phyloP scores from a whole-genome alignment of 2,888 invertebrate genomes.

The Pomacea canaliculata region DNA sequence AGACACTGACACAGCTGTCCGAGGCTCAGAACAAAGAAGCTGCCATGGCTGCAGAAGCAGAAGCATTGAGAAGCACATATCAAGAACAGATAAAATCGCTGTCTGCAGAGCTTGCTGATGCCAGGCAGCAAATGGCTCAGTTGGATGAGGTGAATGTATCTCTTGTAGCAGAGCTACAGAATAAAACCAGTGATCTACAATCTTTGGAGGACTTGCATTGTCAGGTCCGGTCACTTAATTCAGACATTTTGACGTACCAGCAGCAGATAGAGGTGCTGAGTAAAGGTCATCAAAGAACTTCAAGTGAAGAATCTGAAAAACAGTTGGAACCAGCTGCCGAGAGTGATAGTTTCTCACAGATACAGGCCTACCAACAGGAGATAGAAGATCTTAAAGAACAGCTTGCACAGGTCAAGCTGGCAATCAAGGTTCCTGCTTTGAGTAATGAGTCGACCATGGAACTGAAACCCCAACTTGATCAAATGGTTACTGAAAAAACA shows the following conservation, averaged over 20 bases:
- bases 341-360: constrained; percentile 2
- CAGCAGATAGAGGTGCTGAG: background rate
- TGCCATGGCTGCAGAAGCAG: constrained; percentile 33
- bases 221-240: background rate
- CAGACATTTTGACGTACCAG: background rate
- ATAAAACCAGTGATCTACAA: background rate
- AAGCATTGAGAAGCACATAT: constrained; percentile 33
- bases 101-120: constrained; percentile 27
- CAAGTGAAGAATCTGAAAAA: background rate
- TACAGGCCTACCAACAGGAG: constrained; percentile 11
- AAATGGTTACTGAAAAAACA: constrained; percentile 41
- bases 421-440: background rate
- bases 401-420: background rate
- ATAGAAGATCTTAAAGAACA: constrained; percentile 19
- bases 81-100: constrained; percentile 24
- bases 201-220: background rate
- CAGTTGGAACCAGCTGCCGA: no score
- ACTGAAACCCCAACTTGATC: constrained; percentile 42
- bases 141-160: constrained; percentile 12
- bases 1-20: constrained; percentile 25
- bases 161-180: constrained; percentile 7
- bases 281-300: background rate
- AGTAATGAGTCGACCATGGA: constrained; percentile 16
- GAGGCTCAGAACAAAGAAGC: constrained; percentile 18
- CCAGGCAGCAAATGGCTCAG: constrained; percentile 28